phyloP scores from a whole-genome alignment of 2,113 vertebrate genomes.

The Anhinga anhinga region DNA sequence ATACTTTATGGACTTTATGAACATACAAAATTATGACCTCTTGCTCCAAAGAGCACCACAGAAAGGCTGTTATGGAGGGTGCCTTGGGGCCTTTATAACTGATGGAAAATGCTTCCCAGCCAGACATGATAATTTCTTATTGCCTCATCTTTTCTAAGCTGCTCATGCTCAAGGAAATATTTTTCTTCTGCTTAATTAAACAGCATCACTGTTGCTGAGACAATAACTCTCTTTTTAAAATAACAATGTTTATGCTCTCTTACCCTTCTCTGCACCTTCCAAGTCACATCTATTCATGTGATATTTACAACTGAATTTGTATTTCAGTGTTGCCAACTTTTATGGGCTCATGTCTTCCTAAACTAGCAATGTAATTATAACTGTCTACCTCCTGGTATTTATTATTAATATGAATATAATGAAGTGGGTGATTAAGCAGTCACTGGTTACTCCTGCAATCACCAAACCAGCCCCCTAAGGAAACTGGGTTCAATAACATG shows the following conservation, averaged over 20 bases:
- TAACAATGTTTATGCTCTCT: background rate
- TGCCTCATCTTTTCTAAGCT: background rate
- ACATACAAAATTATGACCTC: background rate
- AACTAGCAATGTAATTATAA: conserved; percentile 63
- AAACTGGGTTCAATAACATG: conserved; percentile 62
- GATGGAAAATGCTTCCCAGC: background rate
- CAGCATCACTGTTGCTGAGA: background rate
- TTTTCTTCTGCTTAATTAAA: conserved; percentile 29
- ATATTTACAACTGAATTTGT: conserved; percentile 30
- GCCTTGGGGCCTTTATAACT: background rate
- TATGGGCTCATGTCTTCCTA: conserved; percentile 35
- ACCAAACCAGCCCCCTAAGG: conserved; percentile 43
- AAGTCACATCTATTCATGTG: background rate
- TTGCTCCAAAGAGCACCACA: background rate
- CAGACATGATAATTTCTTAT: background rate
- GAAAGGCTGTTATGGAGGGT: background rate
- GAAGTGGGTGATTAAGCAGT: conserved; percentile 66
- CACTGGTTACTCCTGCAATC: conserved; percentile 59
- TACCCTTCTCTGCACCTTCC: background rate
- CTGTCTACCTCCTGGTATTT: conserved; percentile 57
- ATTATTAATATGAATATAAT: conserved; percentile 74
- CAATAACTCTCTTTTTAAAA: conserved; percentile 33
- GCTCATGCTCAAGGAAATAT: background rate
- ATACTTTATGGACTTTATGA: background rate
- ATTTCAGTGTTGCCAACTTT: conserved; percentile 23